Evolutionary conservation across 2,113 vertebrate species (phyloP), one percentile per base, ranked within the genome.

Genomic region (Saguinus midas): DNA sequence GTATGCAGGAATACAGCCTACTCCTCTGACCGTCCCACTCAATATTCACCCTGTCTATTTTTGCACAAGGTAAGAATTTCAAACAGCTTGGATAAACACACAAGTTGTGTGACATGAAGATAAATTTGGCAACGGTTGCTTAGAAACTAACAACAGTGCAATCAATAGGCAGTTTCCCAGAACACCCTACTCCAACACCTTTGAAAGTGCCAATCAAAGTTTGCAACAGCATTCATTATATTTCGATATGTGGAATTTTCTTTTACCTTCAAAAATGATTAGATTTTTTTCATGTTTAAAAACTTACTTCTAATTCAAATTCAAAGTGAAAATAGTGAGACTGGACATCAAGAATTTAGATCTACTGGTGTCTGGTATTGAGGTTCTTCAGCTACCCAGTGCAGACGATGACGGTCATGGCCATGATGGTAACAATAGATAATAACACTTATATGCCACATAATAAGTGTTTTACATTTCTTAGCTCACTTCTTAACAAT

Each of bases 111-210:
- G 94, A 97, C 40, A 32, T 57, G 97, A 96, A 98, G 97, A 97
- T 97, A 98, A 98, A 98, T 97, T 95, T 98, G 97, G 98, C 96
- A 98, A 92, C 97, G 94, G 98, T 98, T 98, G 98, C 97, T 98
- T 98, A 98, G 98, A 97, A 96, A 98, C 97, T 91, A 97, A 98
- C 98, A 98, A 98, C 97, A 98, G 95, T 90, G 95, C 70, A 84
- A 97, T 98, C 98, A 98, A 98, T 97, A 98, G 96, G 92, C 92
- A 83, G 83, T 96, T 97, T 93, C 92, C 87, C 85, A 97, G 96
- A 88, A 89, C 93, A 94, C 87, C 45, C 93, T 52, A 94, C 55
- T 92, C 97, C 92, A 97, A 90, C 76, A 97, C 66, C 94, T 96
- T 89, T 90, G 70, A 95, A 98, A 95, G 96, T 87, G 95, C 48